Percentiles rank a stretch among this genome's conserved stretches.
Evolutionary conservation across 2,888 invertebrate species (phyloP).

Genomic region (Subacronicta megacephala): DNA sequence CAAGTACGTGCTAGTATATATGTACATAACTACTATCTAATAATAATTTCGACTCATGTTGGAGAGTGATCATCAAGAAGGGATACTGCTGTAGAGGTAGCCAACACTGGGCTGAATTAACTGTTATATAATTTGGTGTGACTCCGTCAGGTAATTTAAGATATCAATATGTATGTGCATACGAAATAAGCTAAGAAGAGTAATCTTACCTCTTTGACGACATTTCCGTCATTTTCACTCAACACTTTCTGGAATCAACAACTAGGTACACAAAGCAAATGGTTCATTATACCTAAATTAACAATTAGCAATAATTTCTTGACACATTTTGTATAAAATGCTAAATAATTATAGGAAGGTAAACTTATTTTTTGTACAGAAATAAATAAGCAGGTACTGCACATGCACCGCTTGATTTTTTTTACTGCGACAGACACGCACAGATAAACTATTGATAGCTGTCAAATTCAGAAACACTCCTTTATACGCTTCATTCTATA

Average conservation of each 20-base stretch:
- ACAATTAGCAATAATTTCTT: constrained; percentile 39
- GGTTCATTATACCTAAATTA: constrained; percentile 69
- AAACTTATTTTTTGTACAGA: constrained; percentile 53
- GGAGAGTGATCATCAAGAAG: constrained; percentile 16
- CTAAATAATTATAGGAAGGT: constrained; percentile 31
- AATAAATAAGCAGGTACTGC: constrained; percentile 55
- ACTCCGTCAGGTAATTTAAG: constrained; percentile 36
- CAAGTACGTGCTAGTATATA: not conserved
- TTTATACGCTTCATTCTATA: constrained; percentile 11
- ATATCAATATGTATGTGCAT: not conserved
- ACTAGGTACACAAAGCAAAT: constrained; percentile 62
- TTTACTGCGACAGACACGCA: constrained; percentile 46
- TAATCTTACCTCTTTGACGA: constrained; percentile 85
- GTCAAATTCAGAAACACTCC: constrained; percentile 46
- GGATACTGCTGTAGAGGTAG: constrained; percentile 12
- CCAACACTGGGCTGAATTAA: constrained; percentile 14
- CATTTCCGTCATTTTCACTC: constrained; percentile 84
- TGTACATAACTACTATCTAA: not conserved
- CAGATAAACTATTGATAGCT: constrained; percentile 48
- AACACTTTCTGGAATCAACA: constrained; percentile 66
- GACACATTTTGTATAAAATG: constrained; percentile 55
- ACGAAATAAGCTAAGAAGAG: constrained; percentile 13
- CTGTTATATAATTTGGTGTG: constrained; percentile 39
- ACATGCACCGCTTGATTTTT: constrained; percentile 58
- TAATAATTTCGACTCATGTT: constrained; percentile 23